These are phyloP conservation scores for Taenioides sp. DNA, from an alignment of 2,797 vertebrate genomes.

Conservation along the genomic window DNA sequence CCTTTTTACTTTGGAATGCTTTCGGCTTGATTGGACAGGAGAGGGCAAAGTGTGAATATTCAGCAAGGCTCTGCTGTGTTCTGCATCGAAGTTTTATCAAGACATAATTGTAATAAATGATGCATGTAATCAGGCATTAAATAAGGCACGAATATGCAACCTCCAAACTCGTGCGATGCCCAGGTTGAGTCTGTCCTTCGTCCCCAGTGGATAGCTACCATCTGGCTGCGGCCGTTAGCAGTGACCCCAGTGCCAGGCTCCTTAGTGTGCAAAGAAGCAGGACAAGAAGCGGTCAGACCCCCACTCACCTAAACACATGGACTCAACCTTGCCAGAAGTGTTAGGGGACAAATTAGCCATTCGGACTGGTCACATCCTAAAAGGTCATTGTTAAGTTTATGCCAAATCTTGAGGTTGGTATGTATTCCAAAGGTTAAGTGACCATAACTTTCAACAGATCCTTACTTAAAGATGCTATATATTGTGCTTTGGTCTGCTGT, in stretches of 20 bases:
- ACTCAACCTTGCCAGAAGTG: conserved; percentile 79
- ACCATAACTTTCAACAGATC: background rate
- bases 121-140: conserved; percentile 85
- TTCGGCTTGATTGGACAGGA: conserved; percentile 71
- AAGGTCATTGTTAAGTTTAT: conserved; percentile 42
- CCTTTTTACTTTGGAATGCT: conserved; percentile 26
- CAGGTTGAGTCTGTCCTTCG: conserved; percentile 76
- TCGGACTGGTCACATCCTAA: conserved; percentile 52
- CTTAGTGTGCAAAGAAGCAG: conserved; percentile 79
- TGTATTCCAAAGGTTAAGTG: conserved; percentile 4
- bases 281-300: conserved; percentile 78
- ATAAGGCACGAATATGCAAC: conserved; percentile 82
- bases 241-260: conserved; percentile 80
- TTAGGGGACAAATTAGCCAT: conserved; percentile 78
- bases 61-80: conserved; percentile 76
- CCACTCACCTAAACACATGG: conserved; percentile 75
- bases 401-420: conserved; percentile 21
- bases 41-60: conserved; percentile 81
- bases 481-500: background rate
- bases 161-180: conserved; percentile 79
- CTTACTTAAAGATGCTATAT: background rate
- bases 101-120: conserved; percentile 87
- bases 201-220: conserved; percentile 81
- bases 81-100: conserved; percentile 82
- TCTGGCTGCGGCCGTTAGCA: conserved; percentile 77